phyloP scores from a whole-genome alignment of 2,797 vertebrate genomes.

The Enteromius fasciolatus region DNA sequence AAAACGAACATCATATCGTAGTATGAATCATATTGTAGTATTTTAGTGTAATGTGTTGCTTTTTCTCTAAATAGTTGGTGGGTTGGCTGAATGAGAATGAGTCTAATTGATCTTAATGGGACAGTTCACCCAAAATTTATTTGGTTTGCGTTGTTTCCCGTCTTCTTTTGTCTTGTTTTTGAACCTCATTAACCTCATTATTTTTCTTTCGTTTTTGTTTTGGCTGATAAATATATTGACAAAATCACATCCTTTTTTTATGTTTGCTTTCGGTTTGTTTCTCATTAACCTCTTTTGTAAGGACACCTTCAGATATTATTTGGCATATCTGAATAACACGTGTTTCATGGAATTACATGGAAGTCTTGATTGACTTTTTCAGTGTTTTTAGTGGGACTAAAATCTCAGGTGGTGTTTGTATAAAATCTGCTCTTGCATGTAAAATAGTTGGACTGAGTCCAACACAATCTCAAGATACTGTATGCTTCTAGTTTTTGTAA shows the following conservation, averaged over 20 bases:
- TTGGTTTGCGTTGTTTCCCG: neutral
- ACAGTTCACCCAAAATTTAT: neutral
- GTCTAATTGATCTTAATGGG: neutral
- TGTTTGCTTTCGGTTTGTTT: neutral
- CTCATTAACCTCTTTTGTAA: neutral
- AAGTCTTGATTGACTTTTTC: neutral
- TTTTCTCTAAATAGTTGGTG: neutral
- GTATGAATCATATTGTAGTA: neutral
- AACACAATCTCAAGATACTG: neutral
- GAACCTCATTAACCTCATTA: neutral
- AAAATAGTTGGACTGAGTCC: neutral
- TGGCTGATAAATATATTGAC: neutral
- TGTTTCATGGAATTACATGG: neutral
- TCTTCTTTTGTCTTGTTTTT: neutral
- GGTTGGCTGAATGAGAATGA: neutral
- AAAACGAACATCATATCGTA: neutral
- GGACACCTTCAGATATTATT: neutral
- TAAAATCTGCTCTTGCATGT: neutral
- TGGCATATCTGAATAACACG: neutral
- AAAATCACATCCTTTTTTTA: neutral
- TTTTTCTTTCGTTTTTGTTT: neutral
- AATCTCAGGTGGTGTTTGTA: neutral
- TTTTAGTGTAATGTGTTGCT: neutral
- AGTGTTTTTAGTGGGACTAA: neutral
- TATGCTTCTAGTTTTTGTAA: neutral